Conservation (phyloP, 1,140 invertebrate species). For the Danaus melanippus region DNA sequence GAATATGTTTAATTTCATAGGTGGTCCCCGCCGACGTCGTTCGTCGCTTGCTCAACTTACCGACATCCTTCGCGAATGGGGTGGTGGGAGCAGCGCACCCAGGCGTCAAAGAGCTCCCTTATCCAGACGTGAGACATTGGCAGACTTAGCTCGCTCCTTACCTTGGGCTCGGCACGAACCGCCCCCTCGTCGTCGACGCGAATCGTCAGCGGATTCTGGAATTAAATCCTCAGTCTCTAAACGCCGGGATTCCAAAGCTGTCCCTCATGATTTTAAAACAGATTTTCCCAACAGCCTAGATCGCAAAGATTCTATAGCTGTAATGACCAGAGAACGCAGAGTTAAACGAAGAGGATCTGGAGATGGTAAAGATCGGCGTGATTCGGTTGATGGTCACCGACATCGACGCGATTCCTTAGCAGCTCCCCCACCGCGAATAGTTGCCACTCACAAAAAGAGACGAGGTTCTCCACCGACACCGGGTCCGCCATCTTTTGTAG, state of each 20-base stretch:
- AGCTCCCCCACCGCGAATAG: slow-evolving; percentile 74
- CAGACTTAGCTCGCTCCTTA: slow-evolving; percentile 83
- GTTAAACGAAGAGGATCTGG: slow-evolving; percentile 72
- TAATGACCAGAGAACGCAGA: slow-evolving; percentile 60
- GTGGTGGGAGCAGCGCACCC: slow-evolving; percentile 76
- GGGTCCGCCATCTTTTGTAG: slow-evolving; percentile 83
- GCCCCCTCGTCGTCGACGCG: slow-evolving; percentile 77
- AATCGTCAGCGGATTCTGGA: slow-evolving; percentile 88
- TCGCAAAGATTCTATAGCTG: slow-evolving; percentile 72
- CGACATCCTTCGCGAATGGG: slow-evolving; percentile 89
- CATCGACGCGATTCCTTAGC: slow-evolving; percentile 77
- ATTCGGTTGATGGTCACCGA: slow-evolving; percentile 57
- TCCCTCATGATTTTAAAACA: slow-evolving; percentile 78
- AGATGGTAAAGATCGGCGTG: slow-evolving; percentile 61
- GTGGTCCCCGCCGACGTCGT: slow-evolving; percentile 79
- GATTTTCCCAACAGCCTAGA: slow-evolving; percentile 82
- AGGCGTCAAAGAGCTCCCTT: slow-evolving; percentile 78
- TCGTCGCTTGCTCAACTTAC: slow-evolving; percentile 90
- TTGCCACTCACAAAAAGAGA: slow-evolving; percentile 76
- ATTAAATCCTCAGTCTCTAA: slow-evolving; percentile 82
- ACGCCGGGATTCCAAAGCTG: slow-evolving; percentile 78
- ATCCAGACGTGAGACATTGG: slow-evolving; percentile 86
- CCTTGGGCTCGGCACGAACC: slow-evolving; percentile 79
- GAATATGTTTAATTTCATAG: slow-evolving; percentile 29
- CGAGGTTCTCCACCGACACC: slow-evolving; percentile 75